A percentile compares a stretch with the other conserved stretches of the same genome.
Evolutionary conservation across 2,888 invertebrate genomes (phyloP).

Genomic region (Trichopoda pennipes): DNA sequence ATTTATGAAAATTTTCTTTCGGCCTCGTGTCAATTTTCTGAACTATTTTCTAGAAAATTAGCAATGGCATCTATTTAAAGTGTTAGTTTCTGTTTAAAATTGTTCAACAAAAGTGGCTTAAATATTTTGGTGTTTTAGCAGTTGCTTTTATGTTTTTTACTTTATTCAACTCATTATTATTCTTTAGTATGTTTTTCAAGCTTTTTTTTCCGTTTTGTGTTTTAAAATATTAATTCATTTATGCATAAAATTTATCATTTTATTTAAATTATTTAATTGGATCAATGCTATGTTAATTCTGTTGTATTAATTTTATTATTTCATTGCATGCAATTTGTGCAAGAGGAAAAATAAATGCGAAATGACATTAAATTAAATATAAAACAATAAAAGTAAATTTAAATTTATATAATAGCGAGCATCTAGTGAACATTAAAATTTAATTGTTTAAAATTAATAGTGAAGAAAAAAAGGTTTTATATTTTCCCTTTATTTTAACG

Average conservation of each 20-base stretch:
- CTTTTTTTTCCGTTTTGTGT: neutral
- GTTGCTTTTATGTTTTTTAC: neutral
- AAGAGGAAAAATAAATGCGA: conserved; percentile 15
- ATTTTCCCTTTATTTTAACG: too few relatives aligned
- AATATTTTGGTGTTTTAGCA: too few relatives aligned
- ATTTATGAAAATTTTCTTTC: neutral
- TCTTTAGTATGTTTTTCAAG: conserved; percentile 1
- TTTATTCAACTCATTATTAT: conserved; percentile 19
- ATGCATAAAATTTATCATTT: conserved; percentile 12
- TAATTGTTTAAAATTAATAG: too few relatives aligned
- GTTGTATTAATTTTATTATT: conserved; percentile 31
- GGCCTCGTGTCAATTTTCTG: too few relatives aligned
- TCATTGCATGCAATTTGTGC: neutral
- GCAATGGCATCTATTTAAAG: conserved; percentile 1
- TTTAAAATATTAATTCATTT: conserved; percentile 2
- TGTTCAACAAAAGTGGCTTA: too few relatives aligned
- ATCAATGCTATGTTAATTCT: conserved; percentile 37
- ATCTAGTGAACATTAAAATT: neutral
- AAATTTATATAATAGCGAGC: neutral
- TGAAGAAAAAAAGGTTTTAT: too few relatives aligned
- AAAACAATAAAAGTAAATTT: neutral
- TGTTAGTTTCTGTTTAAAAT: neutral
- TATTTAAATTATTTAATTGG: conserved; percentile 49
- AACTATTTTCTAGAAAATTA: neutral
- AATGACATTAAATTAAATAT: conserved; percentile 4